Evolutionary conservation across 2,113 vertebrate genomes (phyloP).

Genomic region (Limanda limanda): DNA sequence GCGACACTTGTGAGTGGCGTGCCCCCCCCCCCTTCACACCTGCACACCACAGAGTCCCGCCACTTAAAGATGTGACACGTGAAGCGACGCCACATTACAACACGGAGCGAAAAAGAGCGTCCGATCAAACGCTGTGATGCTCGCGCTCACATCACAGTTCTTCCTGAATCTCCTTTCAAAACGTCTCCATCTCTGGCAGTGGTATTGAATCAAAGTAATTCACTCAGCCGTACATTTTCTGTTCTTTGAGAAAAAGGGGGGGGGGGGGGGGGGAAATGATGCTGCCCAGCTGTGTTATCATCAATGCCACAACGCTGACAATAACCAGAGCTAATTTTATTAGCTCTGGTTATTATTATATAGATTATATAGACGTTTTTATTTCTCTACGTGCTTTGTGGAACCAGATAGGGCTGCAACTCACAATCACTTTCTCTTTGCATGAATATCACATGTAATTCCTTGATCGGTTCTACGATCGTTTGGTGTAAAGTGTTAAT

Average conservation of each 20-base stretch:
- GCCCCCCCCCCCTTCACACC: constrained; percentile 38
- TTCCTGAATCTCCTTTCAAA: background rate
- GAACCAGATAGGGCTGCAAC: background rate
- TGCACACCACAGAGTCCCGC: constrained; percentile 30
- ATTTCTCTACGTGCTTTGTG: background rate
- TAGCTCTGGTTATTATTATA: too few species aligned
- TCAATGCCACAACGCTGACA: background rate
- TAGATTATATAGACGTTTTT: too few species aligned
- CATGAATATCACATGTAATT: background rate
- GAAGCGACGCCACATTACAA: constrained; percentile 39
- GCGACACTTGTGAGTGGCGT: constrained; percentile 25
- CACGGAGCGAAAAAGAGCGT: constrained; percentile 26
- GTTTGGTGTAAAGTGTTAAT: background rate
- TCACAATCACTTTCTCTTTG: background rate
- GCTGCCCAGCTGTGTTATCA: too few species aligned
- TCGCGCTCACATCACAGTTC: background rate
- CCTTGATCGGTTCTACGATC: background rate
- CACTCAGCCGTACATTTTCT: constrained; percentile 8
- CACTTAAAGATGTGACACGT: constrained; percentile 8
- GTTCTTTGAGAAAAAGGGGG: background rate
- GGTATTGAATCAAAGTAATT: constrained; percentile 1
- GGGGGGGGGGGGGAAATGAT: background rate
- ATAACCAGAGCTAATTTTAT: constrained; percentile 14
- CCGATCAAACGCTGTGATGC: constrained; percentile 13
- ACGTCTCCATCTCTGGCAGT: constrained; percentile 10